Percentiles rank a stretch among this genome's conserved stretches.
Evolutionary conservation across 2,888 invertebrate species (phyloP).

Genomic region (Melanotus villosus): DNA sequence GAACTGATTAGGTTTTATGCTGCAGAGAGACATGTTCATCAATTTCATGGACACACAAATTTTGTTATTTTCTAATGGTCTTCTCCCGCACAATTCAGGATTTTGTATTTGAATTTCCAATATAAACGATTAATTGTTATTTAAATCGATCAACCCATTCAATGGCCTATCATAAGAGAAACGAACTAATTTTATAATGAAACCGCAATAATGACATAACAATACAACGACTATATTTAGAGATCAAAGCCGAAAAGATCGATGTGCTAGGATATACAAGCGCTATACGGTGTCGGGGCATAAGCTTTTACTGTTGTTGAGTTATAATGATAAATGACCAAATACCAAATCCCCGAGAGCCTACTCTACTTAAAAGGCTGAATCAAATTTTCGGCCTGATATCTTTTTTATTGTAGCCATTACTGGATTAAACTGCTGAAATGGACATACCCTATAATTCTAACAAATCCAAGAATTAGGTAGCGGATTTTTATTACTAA

Average conservation of each 20-base stretch:
- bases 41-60: background rate
- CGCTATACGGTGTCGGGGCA: constrained; percentile 26
- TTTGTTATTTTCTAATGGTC: too few species aligned
- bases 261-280: constrained; percentile 37
- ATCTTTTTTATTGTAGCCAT: constrained; percentile 30
- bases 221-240: constrained; percentile 36
- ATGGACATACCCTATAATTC: constrained; percentile 10
- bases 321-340: constrained; percentile 45
- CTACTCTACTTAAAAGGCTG: constrained; percentile 34
- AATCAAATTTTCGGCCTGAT: constrained; percentile 39
- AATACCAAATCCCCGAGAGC: constrained; percentile 31
- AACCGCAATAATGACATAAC: constrained; percentile 33
- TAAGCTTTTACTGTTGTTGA: constrained; percentile 41
- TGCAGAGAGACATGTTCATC: constrained; percentile 1
- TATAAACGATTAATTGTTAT: constrained; percentile 32
- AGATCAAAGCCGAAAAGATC: constrained; percentile 42
- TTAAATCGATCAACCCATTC: constrained; percentile 17
- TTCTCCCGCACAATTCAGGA: too few species aligned
- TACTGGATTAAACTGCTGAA: constrained; percentile 16
- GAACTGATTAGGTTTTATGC: constrained; percentile 1
- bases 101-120: too few species aligned
- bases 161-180: constrained; percentile 30
- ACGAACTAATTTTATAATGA: constrained; percentile 38
- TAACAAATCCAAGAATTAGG: background rate
- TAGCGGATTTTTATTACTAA: background rate